Evolutionary conservation across 2,113 vertebrate genomes (phyloP).

Genomic region (Halcyon senegalensis): DNA sequence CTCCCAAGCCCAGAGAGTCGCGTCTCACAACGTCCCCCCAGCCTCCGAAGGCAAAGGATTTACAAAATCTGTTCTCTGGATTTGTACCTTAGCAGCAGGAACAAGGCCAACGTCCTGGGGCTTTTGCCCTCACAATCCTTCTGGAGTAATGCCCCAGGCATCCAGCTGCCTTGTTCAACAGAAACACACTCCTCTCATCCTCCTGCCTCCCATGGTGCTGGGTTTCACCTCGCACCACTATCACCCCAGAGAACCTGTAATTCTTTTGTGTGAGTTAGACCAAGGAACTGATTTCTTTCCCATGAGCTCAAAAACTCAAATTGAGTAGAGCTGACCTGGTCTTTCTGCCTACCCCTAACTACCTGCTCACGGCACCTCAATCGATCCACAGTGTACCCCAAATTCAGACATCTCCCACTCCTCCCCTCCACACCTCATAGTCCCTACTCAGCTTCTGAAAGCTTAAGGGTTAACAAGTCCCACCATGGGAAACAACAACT

Average conservation of each 20-base stretch:
- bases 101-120: rapidly evolving
- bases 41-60: neutral
- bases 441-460: neutral
- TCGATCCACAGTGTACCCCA: neutral
- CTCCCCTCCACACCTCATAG: neutral
- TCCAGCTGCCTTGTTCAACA: neutral
- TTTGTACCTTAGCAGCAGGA: neutral
- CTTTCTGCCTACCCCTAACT: neutral
- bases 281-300: neutral
- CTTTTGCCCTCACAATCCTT: neutral
- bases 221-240: neutral
- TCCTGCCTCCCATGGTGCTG: neutral
- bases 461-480: neutral
- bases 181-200: rapidly evolving
- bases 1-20: neutral
- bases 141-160: neutral
- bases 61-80: neutral
- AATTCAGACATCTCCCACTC: neutral
- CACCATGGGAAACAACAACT: neutral
- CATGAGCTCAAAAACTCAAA: neutral
- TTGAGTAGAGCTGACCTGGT: rapidly evolving
- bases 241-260: rapidly evolving
- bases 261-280: neutral
- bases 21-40: neutral
- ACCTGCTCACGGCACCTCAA: neutral